A percentile compares a stretch with the other conserved stretches of the same genome.
phyloP scores from a whole-genome alignment of 2,888 invertebrate species.

The Nowickia ferox region DNA sequence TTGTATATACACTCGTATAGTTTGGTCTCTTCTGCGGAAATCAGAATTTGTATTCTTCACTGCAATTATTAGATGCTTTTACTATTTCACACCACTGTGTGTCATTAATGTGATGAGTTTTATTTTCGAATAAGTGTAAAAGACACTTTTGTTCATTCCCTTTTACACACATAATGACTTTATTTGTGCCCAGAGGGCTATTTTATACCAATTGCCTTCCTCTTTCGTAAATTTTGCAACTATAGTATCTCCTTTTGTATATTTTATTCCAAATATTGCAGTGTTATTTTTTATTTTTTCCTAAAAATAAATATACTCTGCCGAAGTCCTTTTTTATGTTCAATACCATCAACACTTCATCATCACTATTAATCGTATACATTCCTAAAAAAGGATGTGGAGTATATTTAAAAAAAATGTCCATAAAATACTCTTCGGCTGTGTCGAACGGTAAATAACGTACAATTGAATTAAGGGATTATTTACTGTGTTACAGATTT shows the following conservation, averaged over 20 bases:
- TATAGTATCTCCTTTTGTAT: slow-evolving; percentile 19
- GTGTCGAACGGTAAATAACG: not conserved
- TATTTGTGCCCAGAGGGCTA: slow-evolving; percentile 71
- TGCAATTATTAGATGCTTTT: no score
- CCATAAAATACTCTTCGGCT: not conserved
- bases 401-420: slow-evolving; percentile 1
- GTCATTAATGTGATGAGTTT: not conserved
- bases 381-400: slow-evolving; percentile 16
- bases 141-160: slow-evolving; percentile 69
- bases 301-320: slow-evolving; percentile 21
- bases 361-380: slow-evolving; percentile 55
- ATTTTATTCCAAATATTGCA: slow-evolving; percentile 36
- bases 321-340: slow-evolving; percentile 52
- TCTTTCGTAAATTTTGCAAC: slow-evolving; percentile 18
- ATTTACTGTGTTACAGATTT: not conserved
- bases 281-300: slow-evolving; percentile 39
- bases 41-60: no score
- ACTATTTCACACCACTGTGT: slow-evolving; percentile 1
- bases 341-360: slow-evolving; percentile 66
- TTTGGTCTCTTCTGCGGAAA: no score
- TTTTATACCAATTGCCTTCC: slow-evolving; percentile 70
- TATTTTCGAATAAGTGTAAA: slow-evolving; percentile 32
- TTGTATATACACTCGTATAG: no score
- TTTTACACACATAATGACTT: slow-evolving; percentile 67
- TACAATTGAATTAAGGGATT: not conserved